A percentile compares a stretch with the other conserved stretches of the same genome.
These are phyloP conservation scores for Saturnia japonica DNA, from an alignment of 2,888 invertebrate genomes.

Conservation along the genomic window DNA sequence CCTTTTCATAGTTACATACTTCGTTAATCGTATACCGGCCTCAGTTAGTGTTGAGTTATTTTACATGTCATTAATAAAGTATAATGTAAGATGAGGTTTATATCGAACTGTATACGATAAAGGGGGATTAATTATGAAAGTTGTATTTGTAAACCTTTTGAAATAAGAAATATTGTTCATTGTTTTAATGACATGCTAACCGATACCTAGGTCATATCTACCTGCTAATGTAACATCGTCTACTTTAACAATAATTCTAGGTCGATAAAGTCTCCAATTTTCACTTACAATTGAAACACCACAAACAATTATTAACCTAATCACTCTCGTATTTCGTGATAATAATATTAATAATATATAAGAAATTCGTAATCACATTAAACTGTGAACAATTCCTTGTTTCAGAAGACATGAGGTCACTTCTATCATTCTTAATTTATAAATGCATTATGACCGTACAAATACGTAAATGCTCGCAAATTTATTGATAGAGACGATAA, in stretches of 20 bases:
- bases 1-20: constrained; percentile 1
- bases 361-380: constrained; percentile 70
- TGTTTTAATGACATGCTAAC: constrained; percentile 17
- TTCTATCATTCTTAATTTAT: constrained; percentile 44
- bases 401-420: constrained; percentile 27
- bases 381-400: constrained; percentile 76
- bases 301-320: constrained; percentile 36
- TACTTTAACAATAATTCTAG: constrained; percentile 69
- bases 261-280: constrained; percentile 54
- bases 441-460: constrained; percentile 45
- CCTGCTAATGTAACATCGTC: constrained; percentile 65
- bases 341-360: constrained; percentile 40
- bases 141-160: not conserved
- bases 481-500: constrained; percentile 14
- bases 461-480: constrained; percentile 15
- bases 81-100: not conserved
- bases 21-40: not conserved
- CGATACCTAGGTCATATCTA: constrained; percentile 45
- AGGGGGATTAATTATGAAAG: not conserved
- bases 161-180: not conserved
- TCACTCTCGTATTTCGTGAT: constrained; percentile 18
- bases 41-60: not conserved
- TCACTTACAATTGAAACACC: constrained; percentile 58
- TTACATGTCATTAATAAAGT: not conserved
- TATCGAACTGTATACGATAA: not conserved